Evolutionary conservation across 2,888 invertebrate species (phyloP).

Genomic region (Ennomos erosarius): DNA sequence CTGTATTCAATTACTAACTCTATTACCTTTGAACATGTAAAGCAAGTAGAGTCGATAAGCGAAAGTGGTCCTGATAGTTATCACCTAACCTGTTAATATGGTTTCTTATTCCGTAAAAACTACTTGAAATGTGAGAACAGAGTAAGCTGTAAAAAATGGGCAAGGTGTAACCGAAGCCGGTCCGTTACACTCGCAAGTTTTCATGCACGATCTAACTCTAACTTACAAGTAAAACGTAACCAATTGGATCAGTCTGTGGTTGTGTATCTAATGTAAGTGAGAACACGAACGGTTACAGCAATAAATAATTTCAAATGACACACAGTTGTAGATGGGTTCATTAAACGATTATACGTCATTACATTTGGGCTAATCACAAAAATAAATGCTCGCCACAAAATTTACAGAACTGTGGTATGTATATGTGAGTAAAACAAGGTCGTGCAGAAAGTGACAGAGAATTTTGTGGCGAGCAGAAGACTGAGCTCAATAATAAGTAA

Average conservation of each 20-base stretch:
- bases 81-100: slow-evolving; percentile 45
- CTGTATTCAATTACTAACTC: neutral
- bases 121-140: slow-evolving; percentile 16
- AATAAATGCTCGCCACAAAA: too few relatives aligned
- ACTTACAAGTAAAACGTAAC: slow-evolving; percentile 7
- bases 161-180: slow-evolving; percentile 7
- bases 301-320: too few relatives aligned
- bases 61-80: slow-evolving; percentile 48
- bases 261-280: too few relatives aligned
- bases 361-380: too few relatives aligned
- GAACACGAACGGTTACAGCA: too few relatives aligned
- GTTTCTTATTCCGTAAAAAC: slow-evolving; percentile 26
- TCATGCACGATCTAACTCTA: slow-evolving; percentile 2
- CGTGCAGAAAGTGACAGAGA: too few relatives aligned
- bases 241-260: slow-evolving; percentile 5
- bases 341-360: too few relatives aligned
- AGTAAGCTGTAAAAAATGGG: slow-evolving; percentile 4
- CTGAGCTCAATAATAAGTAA: too few relatives aligned
- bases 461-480: too few relatives aligned
- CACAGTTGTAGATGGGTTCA: too few relatives aligned
- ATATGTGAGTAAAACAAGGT: too few relatives aligned
- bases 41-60: slow-evolving; percentile 41
- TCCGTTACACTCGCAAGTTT: slow-evolving; percentile 4
- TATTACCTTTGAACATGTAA: slow-evolving; percentile 35
- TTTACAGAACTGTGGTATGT: too few relatives aligned